Evolutionary conservation across 2,797 vertebrate species (phyloP), one percentile per base, ranked within the genome.

Genomic region (Acomys russatus): DNA sequence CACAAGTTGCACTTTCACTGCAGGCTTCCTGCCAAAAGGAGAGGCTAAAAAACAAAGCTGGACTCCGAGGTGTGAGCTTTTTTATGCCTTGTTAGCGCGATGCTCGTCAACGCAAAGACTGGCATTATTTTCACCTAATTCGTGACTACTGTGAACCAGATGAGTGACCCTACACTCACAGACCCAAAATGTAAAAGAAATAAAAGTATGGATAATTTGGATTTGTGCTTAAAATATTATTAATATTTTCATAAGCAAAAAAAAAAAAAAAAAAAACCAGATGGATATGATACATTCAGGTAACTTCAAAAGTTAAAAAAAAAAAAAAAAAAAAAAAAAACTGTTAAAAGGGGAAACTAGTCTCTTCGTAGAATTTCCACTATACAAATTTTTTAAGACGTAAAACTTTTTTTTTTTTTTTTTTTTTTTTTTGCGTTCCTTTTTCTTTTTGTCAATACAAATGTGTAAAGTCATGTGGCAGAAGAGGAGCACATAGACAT

Each of bases 21-120:
- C 76, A 51, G 80, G 82, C 91, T 97, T 76, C 33, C 56, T 97
- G 96, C 86, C 95, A 97, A 85, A 25, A 82, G 59, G 30, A 33
- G 28, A 91, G 68, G 71, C 94, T 77, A 92, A 94, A 92, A 82
- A 73, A 66, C 49, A 96, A 85, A 91, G n/a, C 28, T 80, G 49
- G 88, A 82, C 56, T 96, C 79, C 35, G 59, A 80, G 77, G 38
- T 35, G 56, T 66, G 77, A 78, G 77, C 70, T 73, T n/a, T 90
- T 95, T 95, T 91, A 77, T 33, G 80, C 68, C 71, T 92, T 96
- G 86, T 89, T 96, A 70, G 71, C 80, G 35, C 61, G 63, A 80
- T 11, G n/a, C 9, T 94, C 15, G 76, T 56, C 49, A 38, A 83
- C 22, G 54, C 20, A 77, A 76, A 76, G 78, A 92, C 25, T 14